Evolutionary conservation across 92 coral and sea anemone species (phyloP), one percentile per base, ranked within the genome.

Genomic region (Palythoa caribaeorum): DNA sequence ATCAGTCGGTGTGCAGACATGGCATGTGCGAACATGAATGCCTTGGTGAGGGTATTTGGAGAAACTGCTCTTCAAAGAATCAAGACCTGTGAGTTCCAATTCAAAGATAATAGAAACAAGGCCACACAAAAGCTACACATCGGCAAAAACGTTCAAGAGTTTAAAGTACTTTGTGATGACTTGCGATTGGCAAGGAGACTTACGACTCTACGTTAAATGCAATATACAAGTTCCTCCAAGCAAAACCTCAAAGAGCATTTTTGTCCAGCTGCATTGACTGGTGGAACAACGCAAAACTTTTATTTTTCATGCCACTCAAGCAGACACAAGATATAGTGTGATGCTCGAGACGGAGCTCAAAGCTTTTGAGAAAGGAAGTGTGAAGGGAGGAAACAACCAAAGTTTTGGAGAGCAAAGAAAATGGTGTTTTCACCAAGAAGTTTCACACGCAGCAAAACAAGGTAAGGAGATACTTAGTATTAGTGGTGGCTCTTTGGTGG

Each of bases 1-100:
- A 12, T 28, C 14, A 93, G 92, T 17, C 86, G 92, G 92, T 91
- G 91, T 47, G 86, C 92, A 0, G 94, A 91, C 88, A 91, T 91
- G 89, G 94, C 85, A 12, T 15, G 48, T 60, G 37, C 37, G 35
- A 63, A 63, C 70, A 63, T 63, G 70, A 63, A 63, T 63, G 70
- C 70, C 70, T 28, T 48, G 53, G 28, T 6, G 38, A 13, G 52
- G 28, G 66, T 48, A 35, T 88, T 88, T 75, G 92, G 92, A 9
- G 76, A 59, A 51, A 93, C 91, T 7, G 87, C 84, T 35, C 71
- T 65, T 20, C 48, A 55, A 38, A 59, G 39, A 38, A 87, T 81
- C 54, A 90, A 77, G 52, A 21, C 12, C 83, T 77, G 83, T 11
- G 68, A 48, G 20, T 77, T 77, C 38, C 83, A 77, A 48, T 71